These are phyloP conservation scores for Endomychus coccineus DNA, from an alignment of 2,888 invertebrate genomes.

Conservation along the genomic window DNA sequence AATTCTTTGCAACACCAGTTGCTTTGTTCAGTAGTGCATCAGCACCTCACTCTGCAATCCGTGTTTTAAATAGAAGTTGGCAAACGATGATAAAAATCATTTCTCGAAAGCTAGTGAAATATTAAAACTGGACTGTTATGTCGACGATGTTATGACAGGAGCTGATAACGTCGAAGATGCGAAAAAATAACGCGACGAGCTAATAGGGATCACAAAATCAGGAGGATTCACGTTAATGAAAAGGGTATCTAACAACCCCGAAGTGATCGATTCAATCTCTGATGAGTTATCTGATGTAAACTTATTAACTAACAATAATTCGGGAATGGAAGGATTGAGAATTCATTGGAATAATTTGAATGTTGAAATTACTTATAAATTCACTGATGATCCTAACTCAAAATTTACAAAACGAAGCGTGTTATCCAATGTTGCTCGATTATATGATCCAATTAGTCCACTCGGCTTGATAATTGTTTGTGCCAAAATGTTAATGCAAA, in stretches of 20 bases:
- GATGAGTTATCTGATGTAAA: too few species aligned
- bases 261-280: too few species aligned
- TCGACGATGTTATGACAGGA: slow-evolving; percentile 21
- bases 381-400: too few species aligned
- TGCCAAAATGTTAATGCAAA: too few species aligned
- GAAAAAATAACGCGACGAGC: background rate
- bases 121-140: slow-evolving; percentile 20
- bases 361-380: too few species aligned
- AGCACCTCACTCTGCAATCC: background rate
- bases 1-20: background rate
- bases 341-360: too few species aligned
- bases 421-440: too few species aligned
- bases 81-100: background rate
- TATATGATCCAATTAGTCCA: too few species aligned
- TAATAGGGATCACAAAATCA: background rate
- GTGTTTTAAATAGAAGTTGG: slow-evolving; percentile 1
- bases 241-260: background rate
- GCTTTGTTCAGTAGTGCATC: background rate
- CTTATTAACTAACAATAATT: too few species aligned
- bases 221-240: background rate
- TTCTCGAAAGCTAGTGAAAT: slow-evolving; percentile 14
- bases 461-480: too few species aligned
- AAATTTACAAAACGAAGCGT: too few species aligned
- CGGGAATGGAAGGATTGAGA: too few species aligned
- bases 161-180: slow-evolving; percentile 7